A percentile compares a stretch with the other conserved stretches of the same genome.
These are phyloP conservation scores for Sternarchorhynchus goeldii DNA, from an alignment of 2,797 vertebrate species.

Conservation along the genomic window DNA sequence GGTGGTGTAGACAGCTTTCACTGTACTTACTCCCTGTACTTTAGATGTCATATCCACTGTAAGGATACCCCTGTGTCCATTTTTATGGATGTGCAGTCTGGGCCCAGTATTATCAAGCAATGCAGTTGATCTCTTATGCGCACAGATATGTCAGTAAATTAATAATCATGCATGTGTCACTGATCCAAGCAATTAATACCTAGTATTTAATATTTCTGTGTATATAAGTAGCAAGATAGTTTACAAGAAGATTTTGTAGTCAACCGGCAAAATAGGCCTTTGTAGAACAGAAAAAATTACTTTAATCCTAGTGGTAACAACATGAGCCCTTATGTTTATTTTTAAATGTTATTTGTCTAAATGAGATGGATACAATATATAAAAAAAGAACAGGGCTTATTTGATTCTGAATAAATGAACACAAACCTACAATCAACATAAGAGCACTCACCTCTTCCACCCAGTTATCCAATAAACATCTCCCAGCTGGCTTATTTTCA, in stretches of 20 bases:
- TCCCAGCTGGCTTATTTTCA: conserved; percentile 26
- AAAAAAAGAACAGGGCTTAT: neutral
- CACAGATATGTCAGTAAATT: neutral
- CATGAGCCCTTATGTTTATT: too few species aligned
- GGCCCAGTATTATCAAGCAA: conserved; percentile 49
- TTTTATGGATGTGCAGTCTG: conserved; percentile 49
- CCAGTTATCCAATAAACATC: conserved; percentile 58
- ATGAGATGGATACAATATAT: too few species aligned
- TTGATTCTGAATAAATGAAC: neutral
- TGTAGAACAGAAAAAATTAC: too few species aligned
- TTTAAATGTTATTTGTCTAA: too few species aligned
- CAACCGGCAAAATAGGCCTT: too few species aligned
- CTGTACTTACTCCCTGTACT: conserved; percentile 64
- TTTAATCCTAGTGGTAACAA: too few species aligned
- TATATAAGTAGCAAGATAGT: too few species aligned
- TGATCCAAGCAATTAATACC: neutral
- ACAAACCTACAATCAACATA: neutral
- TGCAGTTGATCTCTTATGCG: conserved; percentile 58
- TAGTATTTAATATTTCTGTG: neutral
- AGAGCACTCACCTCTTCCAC: conserved; percentile 69
- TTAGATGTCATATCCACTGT: conserved; percentile 56
- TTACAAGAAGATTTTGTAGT: too few species aligned
- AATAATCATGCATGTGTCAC: neutral
- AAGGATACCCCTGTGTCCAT: conserved; percentile 66
- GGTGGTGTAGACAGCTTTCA: conserved; percentile 51